Percentiles rank a stretch among this genome's conserved stretches.
Evolutionary conservation across 2,797 vertebrate species (phyloP).

Genomic region (Danio choprae): DNA sequence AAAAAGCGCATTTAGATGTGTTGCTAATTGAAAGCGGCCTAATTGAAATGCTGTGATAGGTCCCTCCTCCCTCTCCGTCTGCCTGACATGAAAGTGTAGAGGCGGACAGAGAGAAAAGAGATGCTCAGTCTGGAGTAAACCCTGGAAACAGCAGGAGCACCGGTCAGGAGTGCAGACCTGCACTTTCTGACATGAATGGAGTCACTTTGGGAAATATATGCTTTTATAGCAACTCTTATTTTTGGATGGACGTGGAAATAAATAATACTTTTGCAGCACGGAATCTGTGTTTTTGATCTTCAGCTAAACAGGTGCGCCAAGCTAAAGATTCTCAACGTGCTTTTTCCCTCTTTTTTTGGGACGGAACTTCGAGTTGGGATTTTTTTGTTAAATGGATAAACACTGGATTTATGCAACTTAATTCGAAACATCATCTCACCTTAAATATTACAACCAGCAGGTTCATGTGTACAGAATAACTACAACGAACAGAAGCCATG

Average conservation of each 20-base stretch:
- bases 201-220: background rate
- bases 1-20: background rate
- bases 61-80: conserved; percentile 42
- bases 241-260: conserved; percentile 5
- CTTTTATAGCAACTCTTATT: background rate
- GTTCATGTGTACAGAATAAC: background rate
- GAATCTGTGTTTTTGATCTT: background rate
- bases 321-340: background rate
- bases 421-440: background rate
- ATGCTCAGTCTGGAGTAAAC: conserved; percentile 51
- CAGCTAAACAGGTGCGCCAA: conserved; percentile 49
- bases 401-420: background rate
- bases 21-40: background rate
- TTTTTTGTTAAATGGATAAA: background rate
- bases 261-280: background rate
- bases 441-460: background rate
- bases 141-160: conserved; percentile 25
- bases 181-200: conserved; percentile 10
- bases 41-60: background rate
- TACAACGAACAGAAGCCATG: background rate
- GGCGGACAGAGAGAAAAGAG: conserved; percentile 12
- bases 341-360: background rate
- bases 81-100: conserved; percentile 49
- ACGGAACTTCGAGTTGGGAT: conserved; percentile 32
- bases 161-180: conserved; percentile 8